These are phyloP conservation scores for Drosophila sordidula DNA, from an alignment of 2,888 invertebrate genomes.

Conservation along the genomic window DNA sequence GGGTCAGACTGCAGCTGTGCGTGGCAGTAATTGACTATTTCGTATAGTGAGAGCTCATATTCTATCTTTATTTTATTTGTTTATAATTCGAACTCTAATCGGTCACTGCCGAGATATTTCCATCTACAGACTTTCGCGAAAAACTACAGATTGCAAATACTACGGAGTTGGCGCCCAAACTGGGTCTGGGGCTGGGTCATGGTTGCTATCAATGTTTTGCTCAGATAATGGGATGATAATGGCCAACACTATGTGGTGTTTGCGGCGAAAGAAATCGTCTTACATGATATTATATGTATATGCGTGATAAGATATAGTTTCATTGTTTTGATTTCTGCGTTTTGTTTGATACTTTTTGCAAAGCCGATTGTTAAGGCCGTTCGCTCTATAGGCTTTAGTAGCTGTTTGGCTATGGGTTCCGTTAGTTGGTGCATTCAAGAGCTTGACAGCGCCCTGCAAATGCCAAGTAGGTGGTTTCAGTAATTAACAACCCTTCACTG, in stretches of 20 bases:
- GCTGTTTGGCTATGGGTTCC: constrained; percentile 44
- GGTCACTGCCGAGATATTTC: constrained; percentile 51
- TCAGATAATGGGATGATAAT: constrained; percentile 72
- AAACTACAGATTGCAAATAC: constrained; percentile 30
- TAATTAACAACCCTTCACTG: constrained; percentile 21
- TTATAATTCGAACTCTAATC: constrained; percentile 48
- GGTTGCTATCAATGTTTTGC: constrained; percentile 65
- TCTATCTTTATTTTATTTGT: not conserved
- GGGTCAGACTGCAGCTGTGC: not conserved
- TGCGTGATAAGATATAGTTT: constrained; percentile 70
- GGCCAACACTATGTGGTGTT: constrained; percentile 17
- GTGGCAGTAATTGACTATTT: constrained; percentile 6
- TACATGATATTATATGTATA: constrained; percentile 67
- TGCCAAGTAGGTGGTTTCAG: too few species aligned
- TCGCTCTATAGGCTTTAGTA: constrained; percentile 40
- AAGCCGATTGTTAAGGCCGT: constrained; percentile 46
- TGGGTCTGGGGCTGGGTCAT: constrained; percentile 62
- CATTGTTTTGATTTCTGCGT: constrained; percentile 38
- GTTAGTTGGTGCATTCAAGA: constrained; percentile 34
- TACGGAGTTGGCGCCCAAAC: constrained; percentile 16
- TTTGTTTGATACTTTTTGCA: constrained; percentile 32
- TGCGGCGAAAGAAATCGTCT: constrained; percentile 50
- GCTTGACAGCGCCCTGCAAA: constrained; percentile 4
- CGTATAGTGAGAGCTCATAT: not conserved
- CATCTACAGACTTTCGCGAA: constrained; percentile 45